Conservation (phyloP, 2,888 invertebrate genomes). For the Fragum sueziense region DNA sequence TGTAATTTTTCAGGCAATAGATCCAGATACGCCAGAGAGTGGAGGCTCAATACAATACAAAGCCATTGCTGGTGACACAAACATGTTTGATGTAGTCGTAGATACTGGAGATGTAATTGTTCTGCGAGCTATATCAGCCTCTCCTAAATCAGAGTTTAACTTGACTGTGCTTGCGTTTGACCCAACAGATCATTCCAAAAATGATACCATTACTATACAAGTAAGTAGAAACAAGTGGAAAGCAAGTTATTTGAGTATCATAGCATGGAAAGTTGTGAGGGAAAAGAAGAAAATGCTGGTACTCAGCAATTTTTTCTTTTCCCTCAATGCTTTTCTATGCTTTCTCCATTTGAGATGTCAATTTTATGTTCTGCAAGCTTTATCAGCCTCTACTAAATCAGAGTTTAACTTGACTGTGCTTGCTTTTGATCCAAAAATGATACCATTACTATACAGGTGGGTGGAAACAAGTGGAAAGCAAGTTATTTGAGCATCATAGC, state of each 20-base stretch:
- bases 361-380: background rate
- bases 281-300: constrained; percentile 1
- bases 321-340: no score
- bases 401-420: constrained; percentile 12
- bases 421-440: constrained; percentile 13
- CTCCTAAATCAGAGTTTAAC: background rate
- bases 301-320: no score
- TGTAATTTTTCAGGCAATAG: constrained; percentile 9
- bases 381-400: background rate
- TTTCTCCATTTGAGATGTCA: no score
- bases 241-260: background rate
- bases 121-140: background rate
- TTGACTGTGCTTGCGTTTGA: constrained; percentile 6
- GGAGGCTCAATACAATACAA: constrained; percentile 14
- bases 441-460: constrained; percentile 2
- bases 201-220: constrained; percentile 5
- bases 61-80: background rate
- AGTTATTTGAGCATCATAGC: no score
- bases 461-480: background rate
- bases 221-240: background rate
- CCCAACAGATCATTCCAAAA: background rate
- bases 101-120: background rate
- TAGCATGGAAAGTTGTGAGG: no score
- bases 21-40: constrained; percentile 2
- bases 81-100: background rate